These are phyloP conservation scores for Tryphoninae sp. DNA, from an alignment of 2,888 invertebrate species.

Conservation along the genomic window DNA sequence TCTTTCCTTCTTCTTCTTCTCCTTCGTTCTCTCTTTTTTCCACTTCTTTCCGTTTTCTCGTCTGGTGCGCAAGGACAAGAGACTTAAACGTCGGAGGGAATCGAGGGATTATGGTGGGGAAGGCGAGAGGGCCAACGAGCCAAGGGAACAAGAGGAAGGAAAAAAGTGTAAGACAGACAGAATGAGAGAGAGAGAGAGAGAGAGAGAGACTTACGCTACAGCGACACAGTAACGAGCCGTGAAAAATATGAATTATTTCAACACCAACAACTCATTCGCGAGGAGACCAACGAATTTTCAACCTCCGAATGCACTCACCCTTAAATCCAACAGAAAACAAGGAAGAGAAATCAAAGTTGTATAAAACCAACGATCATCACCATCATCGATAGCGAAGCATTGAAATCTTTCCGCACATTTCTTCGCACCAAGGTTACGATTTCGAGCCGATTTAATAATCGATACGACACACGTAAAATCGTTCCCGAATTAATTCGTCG, in stretches of 20 bases:
- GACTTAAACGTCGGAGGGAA: constrained; percentile 51
- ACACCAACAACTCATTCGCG: background rate
- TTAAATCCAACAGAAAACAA: too few species aligned
- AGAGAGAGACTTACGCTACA: constrained; percentile 20
- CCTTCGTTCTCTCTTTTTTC: constrained; percentile 16
- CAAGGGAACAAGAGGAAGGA: constrained; percentile 33
- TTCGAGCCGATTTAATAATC: too few species aligned
- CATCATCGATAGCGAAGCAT: too few species aligned
- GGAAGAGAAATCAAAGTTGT: too few species aligned
- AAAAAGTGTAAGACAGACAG: constrained; percentile 44
- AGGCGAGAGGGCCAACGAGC: constrained; percentile 20
- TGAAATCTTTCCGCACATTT: too few species aligned
- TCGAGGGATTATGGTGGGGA: background rate
- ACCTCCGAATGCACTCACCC: too few species aligned
- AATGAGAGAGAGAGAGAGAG: constrained; percentile 23
- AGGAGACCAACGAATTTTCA: background rate
- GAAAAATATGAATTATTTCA: constrained; percentile 18
- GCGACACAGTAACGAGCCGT: constrained; percentile 12
- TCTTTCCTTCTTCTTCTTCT: constrained; percentile 28
- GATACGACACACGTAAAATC: too few species aligned
- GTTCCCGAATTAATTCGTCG: too few species aligned
- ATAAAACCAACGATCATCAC: too few species aligned
- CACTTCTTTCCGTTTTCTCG: constrained; percentile 10
- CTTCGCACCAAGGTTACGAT: too few species aligned
- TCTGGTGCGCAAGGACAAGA: constrained; percentile 57